Percentiles rank a stretch among this genome's conserved stretches.
Conservation (phyloP, 2,113 vertebrate species). For the Chionodraco myersi region DNA sequence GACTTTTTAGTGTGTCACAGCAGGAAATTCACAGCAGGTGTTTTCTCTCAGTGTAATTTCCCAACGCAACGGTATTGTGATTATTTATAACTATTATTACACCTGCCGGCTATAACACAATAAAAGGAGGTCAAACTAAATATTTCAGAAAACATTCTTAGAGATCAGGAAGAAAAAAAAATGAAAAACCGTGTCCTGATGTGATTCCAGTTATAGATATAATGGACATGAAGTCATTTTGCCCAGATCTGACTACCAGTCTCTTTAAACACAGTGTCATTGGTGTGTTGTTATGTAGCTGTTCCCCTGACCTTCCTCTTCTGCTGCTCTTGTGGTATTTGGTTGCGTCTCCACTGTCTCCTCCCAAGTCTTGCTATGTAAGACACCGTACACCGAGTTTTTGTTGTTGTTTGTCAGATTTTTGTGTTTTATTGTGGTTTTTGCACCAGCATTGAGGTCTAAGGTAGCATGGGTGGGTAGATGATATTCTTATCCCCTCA, state of each 20-base stretch:
- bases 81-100: background rate
- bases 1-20: no score
- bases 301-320: slow-evolving; percentile 40
- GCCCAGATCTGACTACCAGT: slow-evolving; percentile 73
- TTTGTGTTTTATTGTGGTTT: slow-evolving; percentile 39
- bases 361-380: slow-evolving; percentile 32
- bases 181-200: background rate
- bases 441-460: slow-evolving; percentile 29
- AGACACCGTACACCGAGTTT: slow-evolving; percentile 27
- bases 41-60: background rate
- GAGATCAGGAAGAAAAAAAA: background rate
- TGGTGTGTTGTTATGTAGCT: slow-evolving; percentile 64
- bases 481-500: slow-evolving; percentile 4
- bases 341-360: slow-evolving; percentile 48
- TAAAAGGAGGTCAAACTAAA: slow-evolving; percentile 1
- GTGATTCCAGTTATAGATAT: background rate
- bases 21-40: no score
- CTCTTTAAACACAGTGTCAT: slow-evolving; percentile 44
- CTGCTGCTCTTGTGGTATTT: slow-evolving; percentile 68
- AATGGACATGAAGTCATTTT: slow-evolving; percentile 33
- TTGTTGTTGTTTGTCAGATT: slow-evolving; percentile 25
- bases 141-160: background rate
- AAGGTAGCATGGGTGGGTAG: slow-evolving; percentile 4
- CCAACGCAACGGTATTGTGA: background rate
- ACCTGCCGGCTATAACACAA: background rate